phyloP scores from a whole-genome alignment of 2,888 invertebrate species.

The Zelleria hepariella region DNA sequence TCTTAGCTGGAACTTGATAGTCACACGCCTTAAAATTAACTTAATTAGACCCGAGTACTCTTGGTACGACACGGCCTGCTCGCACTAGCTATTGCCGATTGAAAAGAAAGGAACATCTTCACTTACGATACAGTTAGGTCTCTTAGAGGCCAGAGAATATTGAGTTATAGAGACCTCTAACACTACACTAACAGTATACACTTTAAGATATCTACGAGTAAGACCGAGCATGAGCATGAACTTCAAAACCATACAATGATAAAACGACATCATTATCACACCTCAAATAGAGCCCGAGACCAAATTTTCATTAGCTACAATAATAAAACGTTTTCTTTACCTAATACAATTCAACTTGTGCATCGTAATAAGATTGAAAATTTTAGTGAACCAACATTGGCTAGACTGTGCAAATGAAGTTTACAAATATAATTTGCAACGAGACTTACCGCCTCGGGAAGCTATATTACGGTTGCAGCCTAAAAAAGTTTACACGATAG shows the following conservation, averaged over 20 bases:
- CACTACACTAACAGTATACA: constrained; percentile 20
- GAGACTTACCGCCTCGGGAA: not conserved
- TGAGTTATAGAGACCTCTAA: constrained; percentile 56
- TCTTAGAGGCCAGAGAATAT: constrained; percentile 57
- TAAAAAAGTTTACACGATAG: not conserved
- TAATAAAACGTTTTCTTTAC: not conserved
- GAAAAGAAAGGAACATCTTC: constrained; percentile 41
- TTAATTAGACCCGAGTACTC: constrained; percentile 46
- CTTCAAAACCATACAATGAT: not conserved
- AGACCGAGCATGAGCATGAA: not conserved
- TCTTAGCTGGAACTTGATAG: constrained; percentile 39
- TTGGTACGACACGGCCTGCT: constrained; percentile 39
- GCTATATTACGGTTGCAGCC: not conserved
- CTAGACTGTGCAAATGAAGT: constrained; percentile 37
- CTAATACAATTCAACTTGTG: not conserved
- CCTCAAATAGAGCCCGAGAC: not conserved
- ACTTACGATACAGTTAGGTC: constrained; percentile 30
- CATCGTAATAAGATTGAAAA: not conserved
- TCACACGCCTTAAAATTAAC: constrained; percentile 57
- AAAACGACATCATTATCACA: not conserved
- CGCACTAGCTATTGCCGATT: constrained; percentile 15
- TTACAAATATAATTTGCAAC: not conserved
- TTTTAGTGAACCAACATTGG: constrained; percentile 15
- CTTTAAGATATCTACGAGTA: not conserved
- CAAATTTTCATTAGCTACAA: not conserved